A percentile compares a stretch with the other conserved stretches of the same genome.
These are phyloP conservation scores for Dioctria linearis DNA, from an alignment of 2,888 invertebrate genomes.

Conservation along the genomic window DNA sequence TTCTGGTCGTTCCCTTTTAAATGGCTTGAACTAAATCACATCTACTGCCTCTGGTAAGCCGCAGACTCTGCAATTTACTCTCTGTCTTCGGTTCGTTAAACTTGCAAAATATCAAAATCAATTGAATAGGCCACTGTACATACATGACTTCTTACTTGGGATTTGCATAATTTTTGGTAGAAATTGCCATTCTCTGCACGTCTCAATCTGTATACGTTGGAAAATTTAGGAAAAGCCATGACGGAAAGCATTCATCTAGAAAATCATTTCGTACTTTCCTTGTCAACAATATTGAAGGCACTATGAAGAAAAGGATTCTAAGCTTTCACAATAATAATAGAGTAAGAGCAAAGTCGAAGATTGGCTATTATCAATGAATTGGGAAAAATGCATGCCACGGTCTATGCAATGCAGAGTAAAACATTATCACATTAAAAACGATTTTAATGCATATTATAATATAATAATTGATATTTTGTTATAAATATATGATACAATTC, in stretches of 20 bases:
- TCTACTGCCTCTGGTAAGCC: constrained; percentile 39
- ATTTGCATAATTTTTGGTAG: constrained; percentile 47
- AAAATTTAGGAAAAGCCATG: constrained; percentile 14
- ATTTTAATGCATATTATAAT: too few relatives aligned
- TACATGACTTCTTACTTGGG: constrained; percentile 34
- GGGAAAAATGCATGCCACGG: too few relatives aligned
- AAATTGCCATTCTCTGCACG: constrained; percentile 45
- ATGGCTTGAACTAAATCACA: constrained; percentile 47
- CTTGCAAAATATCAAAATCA: constrained; percentile 49
- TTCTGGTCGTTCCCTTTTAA: constrained; percentile 31
- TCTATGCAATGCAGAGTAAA: too few relatives aligned
- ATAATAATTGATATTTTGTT: too few relatives aligned
- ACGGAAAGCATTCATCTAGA: constrained; percentile 44
- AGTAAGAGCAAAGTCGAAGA: too few relatives aligned
- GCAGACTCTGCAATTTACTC: constrained; percentile 48
- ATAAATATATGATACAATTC: too few relatives aligned
- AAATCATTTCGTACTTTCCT: constrained; percentile 29
- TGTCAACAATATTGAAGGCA: not conserved
- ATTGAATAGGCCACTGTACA: constrained; percentile 46
- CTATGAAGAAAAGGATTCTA: not conserved
- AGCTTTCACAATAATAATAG: too few relatives aligned
- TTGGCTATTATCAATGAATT: too few relatives aligned
- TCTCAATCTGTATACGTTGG: not conserved
- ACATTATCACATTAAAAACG: too few relatives aligned
- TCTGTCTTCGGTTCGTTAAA: constrained; percentile 51